Base-by-base conservation (phyloP, 37 sponge, comb jelly and placozoan genomes). In the Aplysina aerophoba region DNA sequence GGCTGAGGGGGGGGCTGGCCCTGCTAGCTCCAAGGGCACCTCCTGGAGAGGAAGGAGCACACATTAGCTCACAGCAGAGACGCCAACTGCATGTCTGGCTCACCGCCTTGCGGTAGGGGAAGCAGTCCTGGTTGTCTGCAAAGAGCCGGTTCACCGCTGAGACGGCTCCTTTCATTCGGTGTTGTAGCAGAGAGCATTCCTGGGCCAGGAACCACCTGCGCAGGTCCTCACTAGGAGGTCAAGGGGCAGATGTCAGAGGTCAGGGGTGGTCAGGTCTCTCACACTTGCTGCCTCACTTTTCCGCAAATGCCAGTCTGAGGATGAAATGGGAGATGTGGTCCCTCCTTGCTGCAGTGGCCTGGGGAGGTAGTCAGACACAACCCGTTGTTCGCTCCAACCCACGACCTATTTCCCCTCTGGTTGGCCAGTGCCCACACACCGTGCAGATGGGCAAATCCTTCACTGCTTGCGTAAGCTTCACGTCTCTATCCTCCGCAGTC, bases 291-390 rank as follows among this genome's bases (percentile, higher is more conserved):
- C 57, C 90, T 87, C 62, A 96, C 94, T 90, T 89, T 75, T 87
- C 75, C 38, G 94, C 96, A 78, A 90, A 96, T 31, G 98, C 96
- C 33, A 98, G 88, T 36, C 98, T 82, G n/a, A 98, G 89, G 58
- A 98, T 93, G 85, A 89, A 98, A 75, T 98, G 98, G 4, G 98
- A 96, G 62, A 98, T 87, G 80, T 94, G 92, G 75, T 98, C 98
- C 31, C 81, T 94, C 39, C 91, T 83, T 35, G 87, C 69, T 59
- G 94, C 89, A 19, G 77, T 84, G 57, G 55, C 54, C 28, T 84
- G 88, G 64, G 64, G 61, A 34, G 22, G 21, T n/a, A 35, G 11
- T 19, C 21, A 25, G n/a, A n/a, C 41, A 77, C 37, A 30, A 36
- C 4, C 5, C 4, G 31, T 14, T 1, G 22, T 6, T 8, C 8